Conservation (phyloP, 2,113 vertebrate species). For the Camarhynchus parvulus region DNA sequence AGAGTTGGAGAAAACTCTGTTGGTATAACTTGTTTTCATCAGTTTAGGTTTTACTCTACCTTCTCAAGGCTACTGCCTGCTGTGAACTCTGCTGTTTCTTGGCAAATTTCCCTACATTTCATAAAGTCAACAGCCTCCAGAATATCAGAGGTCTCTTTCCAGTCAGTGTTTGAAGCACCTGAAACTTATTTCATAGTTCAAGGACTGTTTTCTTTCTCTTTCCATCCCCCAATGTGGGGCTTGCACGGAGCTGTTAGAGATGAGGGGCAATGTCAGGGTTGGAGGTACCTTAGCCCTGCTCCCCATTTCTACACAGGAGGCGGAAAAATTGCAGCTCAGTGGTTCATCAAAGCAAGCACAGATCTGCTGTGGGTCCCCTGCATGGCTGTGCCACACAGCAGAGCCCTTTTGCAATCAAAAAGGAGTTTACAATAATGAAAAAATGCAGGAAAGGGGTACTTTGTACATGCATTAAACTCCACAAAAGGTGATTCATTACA, state of each 20-base stretch:
- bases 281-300: neutral
- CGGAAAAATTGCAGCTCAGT: neutral
- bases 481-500: neutral
- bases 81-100: neutral
- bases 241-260: neutral
- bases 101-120: neutral
- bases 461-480: accelerated
- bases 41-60: neutral
- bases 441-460: neutral
- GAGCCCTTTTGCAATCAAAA: neutral
- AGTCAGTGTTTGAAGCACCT: neutral
- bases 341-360: accelerated
- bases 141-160: neutral
- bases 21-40: neutral
- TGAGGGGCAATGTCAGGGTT: neutral
- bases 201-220: neutral
- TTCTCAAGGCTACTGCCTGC: neutral
- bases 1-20: neutral
- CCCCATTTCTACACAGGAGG: neutral
- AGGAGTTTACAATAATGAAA: neutral
- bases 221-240: accelerated
- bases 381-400: neutral
- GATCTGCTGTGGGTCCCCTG: neutral
- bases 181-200: neutral
- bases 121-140: neutral